Evolutionary conservation across 2,797 vertebrate genomes (phyloP), one percentile per base, ranked within the genome.

Genomic region (Zenarchopterus dispar): DNA sequence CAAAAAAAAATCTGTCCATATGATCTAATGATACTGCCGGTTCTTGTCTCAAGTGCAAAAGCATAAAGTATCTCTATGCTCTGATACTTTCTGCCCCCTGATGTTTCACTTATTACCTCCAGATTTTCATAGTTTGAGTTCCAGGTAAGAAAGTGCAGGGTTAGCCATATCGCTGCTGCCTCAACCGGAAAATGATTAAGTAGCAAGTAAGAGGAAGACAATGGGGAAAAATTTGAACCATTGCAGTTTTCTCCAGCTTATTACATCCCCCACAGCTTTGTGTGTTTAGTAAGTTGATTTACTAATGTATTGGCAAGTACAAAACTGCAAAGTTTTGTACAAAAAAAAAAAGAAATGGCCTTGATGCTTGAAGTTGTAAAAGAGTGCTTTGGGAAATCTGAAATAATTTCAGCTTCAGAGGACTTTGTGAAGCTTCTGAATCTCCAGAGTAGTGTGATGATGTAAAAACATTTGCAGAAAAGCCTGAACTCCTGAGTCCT

Each of bases 281-380:
- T 81, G 72, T 78, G 64, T 81, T 86, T 81, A 81, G 70, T 70
- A 79, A 51, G 72, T 67, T 65, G 82, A 84, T 85, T 82, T 77
- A 69, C 63, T 76, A 47, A 60, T 50, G 48, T 50, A 69, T 24
- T 24, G 70, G 71, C 6, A 21, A 77, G 70, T 52, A 65, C 46
- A 70, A 75, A 78, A 81, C 19, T 65, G 70, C 67, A 71, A 56
- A 64, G 61, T 64, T 84, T 77, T 77, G 16, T 58, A n/a, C n/a
- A n/a, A n/a, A n/a, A n/a, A n/a, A n/a, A n/a, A n/a, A n/a, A 53
- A 64, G 73, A 55, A 24, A 54, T 60, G 64, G 64, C 42, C 42
- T 42, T 55, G 47, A 66, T 73, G 73, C 67, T 80, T 71, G 39
- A 67, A 79, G 62, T 61, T 3, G 24, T 51, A 48, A 45, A 69